Conservation (phyloP, 2,888 invertebrate genomes). For the Oscheius sp. region DNA sequence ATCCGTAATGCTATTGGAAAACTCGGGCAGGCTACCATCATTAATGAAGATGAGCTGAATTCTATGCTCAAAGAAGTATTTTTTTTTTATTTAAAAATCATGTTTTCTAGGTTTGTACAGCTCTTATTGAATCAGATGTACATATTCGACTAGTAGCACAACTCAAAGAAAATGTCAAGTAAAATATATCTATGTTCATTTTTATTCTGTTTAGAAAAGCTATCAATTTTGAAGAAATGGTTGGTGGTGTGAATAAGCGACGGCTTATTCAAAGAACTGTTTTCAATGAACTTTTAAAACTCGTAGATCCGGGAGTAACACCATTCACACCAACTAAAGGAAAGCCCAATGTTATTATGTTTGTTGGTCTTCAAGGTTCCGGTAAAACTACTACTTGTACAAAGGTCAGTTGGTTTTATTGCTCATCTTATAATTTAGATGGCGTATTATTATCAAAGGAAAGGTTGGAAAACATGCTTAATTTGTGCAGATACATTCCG, state of each 20-base stretch:
- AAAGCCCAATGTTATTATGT: constrained; percentile 95
- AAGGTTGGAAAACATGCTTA: constrained; percentile 98
- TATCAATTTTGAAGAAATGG: constrained; percentile 99
- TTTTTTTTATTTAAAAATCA: not conserved
- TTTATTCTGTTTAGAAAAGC: constrained; percentile 53
- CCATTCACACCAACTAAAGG: constrained; percentile 95
- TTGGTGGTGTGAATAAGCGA: constrained; percentile 91
- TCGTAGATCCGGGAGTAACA: constrained; percentile 91
- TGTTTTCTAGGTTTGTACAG: constrained; percentile 83
- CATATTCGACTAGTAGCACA: constrained; percentile 94
- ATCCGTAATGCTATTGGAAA: constrained; percentile 97
- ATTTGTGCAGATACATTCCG: constrained; percentile 99
- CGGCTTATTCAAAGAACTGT: constrained; percentile 97
- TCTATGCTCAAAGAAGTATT: constrained; percentile 86
- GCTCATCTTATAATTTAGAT: constrained; percentile 73
- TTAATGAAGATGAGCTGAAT: constrained; percentile 84
- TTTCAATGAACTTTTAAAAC: constrained; percentile 95
- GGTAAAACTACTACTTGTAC: constrained; percentile 99
- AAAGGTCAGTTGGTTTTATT: constrained; percentile 75
- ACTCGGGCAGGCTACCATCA: constrained; percentile 77
- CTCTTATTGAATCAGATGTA: constrained; percentile 92
- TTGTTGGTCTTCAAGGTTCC: constrained; percentile 97
- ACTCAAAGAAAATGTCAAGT: constrained; percentile 91
- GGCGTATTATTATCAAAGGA: constrained; percentile 96
- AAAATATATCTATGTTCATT: constrained; percentile 35